Evolutionary conservation across 2,888 invertebrate genomes (phyloP).

Genomic region (Cylloceria caligata): DNA sequence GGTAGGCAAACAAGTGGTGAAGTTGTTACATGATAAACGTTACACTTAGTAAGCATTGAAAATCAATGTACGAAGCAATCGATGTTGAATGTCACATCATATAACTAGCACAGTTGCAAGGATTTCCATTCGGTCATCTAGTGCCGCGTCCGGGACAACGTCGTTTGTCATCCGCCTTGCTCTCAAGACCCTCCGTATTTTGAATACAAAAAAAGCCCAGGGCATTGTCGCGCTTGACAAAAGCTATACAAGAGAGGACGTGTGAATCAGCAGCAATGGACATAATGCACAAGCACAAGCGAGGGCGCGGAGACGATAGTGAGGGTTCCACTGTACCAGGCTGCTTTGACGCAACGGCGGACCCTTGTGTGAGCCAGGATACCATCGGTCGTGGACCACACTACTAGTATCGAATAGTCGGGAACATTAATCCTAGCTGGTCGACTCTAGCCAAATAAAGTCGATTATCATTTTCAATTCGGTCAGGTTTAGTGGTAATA

Average conservation of each 20-base stretch:
- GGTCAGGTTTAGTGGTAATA: background rate
- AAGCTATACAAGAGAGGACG: conserved; percentile 81
- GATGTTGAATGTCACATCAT: conserved; percentile 45
- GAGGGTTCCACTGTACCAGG: conserved; percentile 49
- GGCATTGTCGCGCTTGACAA: conserved; percentile 81
- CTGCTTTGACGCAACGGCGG: conserved; percentile 36
- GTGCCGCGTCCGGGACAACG: conserved; percentile 60
- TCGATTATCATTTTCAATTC: conserved; percentile 36
- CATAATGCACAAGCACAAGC: conserved; percentile 82
- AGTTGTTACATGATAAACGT: no score
- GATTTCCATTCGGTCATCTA: conserved; percentile 55
- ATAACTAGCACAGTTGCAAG: conserved; percentile 58
- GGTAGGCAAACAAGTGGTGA: background rate
- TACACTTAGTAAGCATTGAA: background rate
- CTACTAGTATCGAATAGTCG: conserved; percentile 44
- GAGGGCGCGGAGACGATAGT: conserved; percentile 55
- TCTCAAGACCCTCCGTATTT: conserved; percentile 71
- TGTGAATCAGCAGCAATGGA: conserved; percentile 84
- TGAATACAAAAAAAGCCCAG: conserved; percentile 75
- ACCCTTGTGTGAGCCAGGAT: conserved; percentile 21
- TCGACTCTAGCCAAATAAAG: conserved; percentile 6
- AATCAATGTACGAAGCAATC: conserved; percentile 59
- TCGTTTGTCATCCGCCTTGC: conserved; percentile 69
- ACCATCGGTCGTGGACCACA: conserved; percentile 26
- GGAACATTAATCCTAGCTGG: conserved; percentile 37